These are phyloP conservation scores for Dasyornis broadbenti DNA, from an alignment of 2,113 vertebrate genomes.

Conservation along the genomic window DNA sequence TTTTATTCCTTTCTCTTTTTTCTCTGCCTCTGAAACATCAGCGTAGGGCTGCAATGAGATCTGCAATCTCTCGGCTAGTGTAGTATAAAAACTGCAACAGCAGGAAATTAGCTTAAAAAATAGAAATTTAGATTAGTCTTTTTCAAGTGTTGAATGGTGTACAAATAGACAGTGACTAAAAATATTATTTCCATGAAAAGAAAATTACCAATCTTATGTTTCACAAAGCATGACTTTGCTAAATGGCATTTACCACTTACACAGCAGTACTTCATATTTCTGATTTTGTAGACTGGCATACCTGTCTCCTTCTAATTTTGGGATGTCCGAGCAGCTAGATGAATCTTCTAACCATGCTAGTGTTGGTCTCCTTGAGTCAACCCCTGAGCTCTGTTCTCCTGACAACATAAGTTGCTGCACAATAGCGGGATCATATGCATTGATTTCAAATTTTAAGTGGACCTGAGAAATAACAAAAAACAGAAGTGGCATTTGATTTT, in stretches of 20 bases:
- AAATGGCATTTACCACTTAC: not conserved
- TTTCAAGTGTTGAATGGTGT: not conserved
- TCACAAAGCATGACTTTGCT: not conserved
- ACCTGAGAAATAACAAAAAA: constrained; percentile 75
- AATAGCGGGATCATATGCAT: constrained; percentile 94
- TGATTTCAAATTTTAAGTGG: constrained; percentile 97
- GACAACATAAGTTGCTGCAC: constrained; percentile 89
- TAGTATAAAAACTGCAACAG: not conserved
- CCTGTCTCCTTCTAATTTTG: constrained; percentile 98
- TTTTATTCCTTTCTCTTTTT: not conserved
- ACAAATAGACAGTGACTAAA: not conserved
- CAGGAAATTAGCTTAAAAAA: not conserved
- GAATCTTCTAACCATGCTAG: constrained; percentile 95
- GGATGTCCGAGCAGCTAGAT: constrained; percentile 95
- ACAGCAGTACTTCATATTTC: not conserved
- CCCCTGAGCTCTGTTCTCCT: constrained; percentile 85
- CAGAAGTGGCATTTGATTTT: not conserved
- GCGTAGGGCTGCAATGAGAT: not conserved
- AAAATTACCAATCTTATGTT: not conserved
- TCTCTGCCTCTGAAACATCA: not conserved
- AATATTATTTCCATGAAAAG: not conserved
- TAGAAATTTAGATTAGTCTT: not conserved
- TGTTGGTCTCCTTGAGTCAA: constrained; percentile 89
- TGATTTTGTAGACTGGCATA: constrained; percentile 31
- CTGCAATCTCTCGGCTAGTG: not conserved